Evolutionary conservation across 2,113 vertebrate genomes (phyloP).

Genomic region (Malurus cyaneus): DNA sequence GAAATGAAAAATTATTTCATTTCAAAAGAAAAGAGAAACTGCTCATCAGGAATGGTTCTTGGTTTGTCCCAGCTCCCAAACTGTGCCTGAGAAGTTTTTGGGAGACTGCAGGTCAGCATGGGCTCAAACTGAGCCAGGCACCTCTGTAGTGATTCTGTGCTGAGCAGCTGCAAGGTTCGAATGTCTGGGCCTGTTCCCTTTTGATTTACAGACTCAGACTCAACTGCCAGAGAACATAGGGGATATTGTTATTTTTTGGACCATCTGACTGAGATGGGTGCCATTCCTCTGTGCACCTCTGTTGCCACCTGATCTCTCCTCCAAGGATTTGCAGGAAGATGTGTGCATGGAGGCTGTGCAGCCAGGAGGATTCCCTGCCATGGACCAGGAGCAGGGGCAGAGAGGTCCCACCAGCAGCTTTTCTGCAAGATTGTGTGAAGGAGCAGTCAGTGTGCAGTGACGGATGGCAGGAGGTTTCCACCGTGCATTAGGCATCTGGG

Average conservation of each 20-base stretch:
- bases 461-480: background rate
- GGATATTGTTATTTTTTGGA: background rate
- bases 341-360: background rate
- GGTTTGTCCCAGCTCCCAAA: background rate
- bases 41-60: background rate
- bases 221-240: background rate
- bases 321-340: background rate
- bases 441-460: background rate
- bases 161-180: background rate
- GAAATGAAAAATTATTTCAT: background rate
- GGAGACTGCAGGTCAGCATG: background rate
- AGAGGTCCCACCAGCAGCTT: background rate
- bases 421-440: background rate
- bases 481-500: background rate
- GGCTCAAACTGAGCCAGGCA: background rate
- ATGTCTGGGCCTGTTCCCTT: background rate
- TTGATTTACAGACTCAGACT: background rate
- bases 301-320: accelerated
- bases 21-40: background rate
- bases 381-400: background rate
- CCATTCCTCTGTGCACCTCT: background rate
- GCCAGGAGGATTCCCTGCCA: background rate
- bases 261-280: background rate
- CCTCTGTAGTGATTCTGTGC: background rate
- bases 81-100: background rate